Evolutionary conservation across 2,113 vertebrate species (phyloP), one percentile per base, ranked within the genome.

Genomic region (Sinocyclocheilus anophthalmus): DNA sequence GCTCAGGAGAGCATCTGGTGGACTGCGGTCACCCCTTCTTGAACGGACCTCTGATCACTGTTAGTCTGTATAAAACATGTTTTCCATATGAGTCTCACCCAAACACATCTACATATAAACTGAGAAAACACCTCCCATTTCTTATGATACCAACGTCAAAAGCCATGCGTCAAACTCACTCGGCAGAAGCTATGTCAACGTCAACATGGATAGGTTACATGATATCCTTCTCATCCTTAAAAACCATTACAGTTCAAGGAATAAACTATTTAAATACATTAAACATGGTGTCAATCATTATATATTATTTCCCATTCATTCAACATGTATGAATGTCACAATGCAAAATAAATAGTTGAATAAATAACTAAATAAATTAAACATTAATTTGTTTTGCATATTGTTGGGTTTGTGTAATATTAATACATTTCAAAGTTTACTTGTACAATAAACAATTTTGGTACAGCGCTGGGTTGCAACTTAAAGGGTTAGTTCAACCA

Each of bases 31-130:
- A 30, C 9, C 18, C 39, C 24, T 33, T 53, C 24, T 63, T 33
- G 63, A 82, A 82, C 53, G 18, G n/a, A 30, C 22, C 22, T 69
- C 42, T 82, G 16, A 69, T 30, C 79, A 48, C 7, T 20, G 37
- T 26, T 67, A 67, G 12, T 67, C 10, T 82, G 48, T 33, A 69
- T 33, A 53, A 69, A 67, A 69, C 5, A 10, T 30, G 61, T 50
- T 81, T 48, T 81, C 39, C 61, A 81, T 33, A 50, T 50, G 39
- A 50, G 45, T 45, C 30, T 82, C 11, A 53, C 45, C 14, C 24
- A 82, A 82, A 69, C 24, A 22, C 42, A 81, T 11, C 55, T 50
- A 4, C 14, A 67, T 30, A 33, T 48, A 65, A 81, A 81, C 39
- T n/a, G 22, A 75, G 72, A 18, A 76, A 76, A 18, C 3, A 8